Conservation (phyloP, 2,888 invertebrate genomes). For the Agrochola litura region DNA sequence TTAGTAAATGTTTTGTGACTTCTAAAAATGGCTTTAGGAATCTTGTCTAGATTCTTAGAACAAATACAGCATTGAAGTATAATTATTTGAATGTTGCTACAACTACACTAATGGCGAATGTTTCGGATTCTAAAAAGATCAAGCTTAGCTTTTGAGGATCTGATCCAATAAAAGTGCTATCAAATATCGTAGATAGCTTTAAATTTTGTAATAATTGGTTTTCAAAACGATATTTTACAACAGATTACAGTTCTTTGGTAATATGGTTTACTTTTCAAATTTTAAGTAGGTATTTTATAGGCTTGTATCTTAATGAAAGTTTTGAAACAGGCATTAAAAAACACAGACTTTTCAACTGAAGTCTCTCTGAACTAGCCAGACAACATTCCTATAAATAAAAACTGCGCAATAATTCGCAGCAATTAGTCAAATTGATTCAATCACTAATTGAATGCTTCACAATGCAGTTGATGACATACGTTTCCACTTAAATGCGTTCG, state of each 20-base stretch:
- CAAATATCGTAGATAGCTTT: neutral
- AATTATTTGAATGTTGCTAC: neutral
- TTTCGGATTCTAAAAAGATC: neutral
- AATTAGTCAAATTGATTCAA: constrained; percentile 69
- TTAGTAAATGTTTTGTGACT: constrained; percentile 22
- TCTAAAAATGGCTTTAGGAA: neutral
- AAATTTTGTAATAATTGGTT: neutral
- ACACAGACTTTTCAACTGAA: neutral
- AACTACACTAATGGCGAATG: too few relatives aligned
- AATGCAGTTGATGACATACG: constrained; percentile 78
- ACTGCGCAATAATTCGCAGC: constrained; percentile 49
- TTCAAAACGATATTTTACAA: neutral
- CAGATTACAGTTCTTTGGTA: neutral
- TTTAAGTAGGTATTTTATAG: too few relatives aligned
- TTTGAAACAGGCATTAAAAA: neutral
- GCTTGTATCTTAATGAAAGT: too few relatives aligned
- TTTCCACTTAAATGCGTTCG: constrained; percentile 79
- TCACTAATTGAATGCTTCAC: constrained; percentile 83
- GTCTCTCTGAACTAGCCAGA: neutral
- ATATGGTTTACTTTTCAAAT: too few relatives aligned
- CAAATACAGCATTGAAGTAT: neutral
- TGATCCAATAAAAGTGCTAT: neutral
- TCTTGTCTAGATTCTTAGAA: neutral
- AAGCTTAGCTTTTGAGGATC: neutral
- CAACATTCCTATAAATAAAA: constrained; percentile 28